Conservation (phyloP, 2,888 invertebrate genomes). For the Bombylius discolor region DNA sequence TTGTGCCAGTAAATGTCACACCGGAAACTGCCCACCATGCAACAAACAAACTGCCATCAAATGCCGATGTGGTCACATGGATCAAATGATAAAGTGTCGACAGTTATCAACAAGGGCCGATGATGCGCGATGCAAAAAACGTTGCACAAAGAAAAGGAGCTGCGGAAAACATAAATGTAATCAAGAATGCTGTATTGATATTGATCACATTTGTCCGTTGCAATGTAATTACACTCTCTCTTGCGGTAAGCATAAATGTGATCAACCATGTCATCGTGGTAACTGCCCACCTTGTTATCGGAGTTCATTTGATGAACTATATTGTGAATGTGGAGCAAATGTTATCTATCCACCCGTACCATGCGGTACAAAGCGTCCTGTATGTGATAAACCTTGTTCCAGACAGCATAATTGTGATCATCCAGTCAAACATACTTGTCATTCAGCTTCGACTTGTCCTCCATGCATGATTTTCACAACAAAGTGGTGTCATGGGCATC, state of each 20-base stretch:
- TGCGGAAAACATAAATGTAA: slow-evolving; percentile 88
- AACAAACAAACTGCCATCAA: slow-evolving; percentile 57
- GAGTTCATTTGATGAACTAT: slow-evolving; percentile 74
- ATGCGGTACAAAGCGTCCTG: slow-evolving; percentile 79
- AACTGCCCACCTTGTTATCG: slow-evolving; percentile 66
- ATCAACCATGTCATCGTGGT: slow-evolving; percentile 79
- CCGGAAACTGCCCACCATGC: slow-evolving; percentile 66
- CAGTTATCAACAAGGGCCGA: slow-evolving; percentile 56
- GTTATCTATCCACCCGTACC: slow-evolving; percentile 83
- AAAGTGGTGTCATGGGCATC: slow-evolving; percentile 68
- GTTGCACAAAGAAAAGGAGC: slow-evolving; percentile 75
- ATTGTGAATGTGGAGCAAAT: slow-evolving; percentile 79
- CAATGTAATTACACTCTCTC: slow-evolving; percentile 68
- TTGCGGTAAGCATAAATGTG: slow-evolving; percentile 83
- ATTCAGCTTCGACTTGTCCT: slow-evolving; percentile 56
- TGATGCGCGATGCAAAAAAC: slow-evolving; percentile 73
- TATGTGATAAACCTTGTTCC: slow-evolving; percentile 64
- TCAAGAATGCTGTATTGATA: slow-evolving; percentile 73
- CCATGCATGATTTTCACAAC: slow-evolving; percentile 80
- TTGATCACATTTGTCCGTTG: slow-evolving; percentile 73
- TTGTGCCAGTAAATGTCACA: slow-evolving; percentile 50
- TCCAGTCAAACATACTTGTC: slow-evolving; percentile 72
- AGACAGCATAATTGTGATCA: slow-evolving; percentile 68
- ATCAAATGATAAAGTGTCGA: slow-evolving; percentile 64
- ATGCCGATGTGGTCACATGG: slow-evolving; percentile 78